A percentile compares a stretch with the other conserved stretches of the same genome.
These are phyloP conservation scores for Lasioglossum zephyrum DNA, from an alignment of 2,888 invertebrate species.

Conservation along the genomic window DNA sequence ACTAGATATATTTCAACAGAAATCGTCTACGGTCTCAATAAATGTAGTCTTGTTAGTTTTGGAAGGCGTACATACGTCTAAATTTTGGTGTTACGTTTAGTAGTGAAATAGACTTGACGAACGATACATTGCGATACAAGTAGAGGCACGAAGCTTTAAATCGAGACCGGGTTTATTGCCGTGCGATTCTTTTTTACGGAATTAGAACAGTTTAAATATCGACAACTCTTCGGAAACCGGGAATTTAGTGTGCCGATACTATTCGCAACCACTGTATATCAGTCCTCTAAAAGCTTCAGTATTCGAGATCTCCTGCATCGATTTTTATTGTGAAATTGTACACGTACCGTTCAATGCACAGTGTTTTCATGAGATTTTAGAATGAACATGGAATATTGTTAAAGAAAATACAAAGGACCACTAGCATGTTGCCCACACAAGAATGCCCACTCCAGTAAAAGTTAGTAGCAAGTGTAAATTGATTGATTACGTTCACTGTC, in stretches of 20 bases:
- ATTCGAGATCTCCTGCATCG: not conserved
- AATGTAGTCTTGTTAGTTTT: not conserved
- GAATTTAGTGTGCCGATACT: not conserved
- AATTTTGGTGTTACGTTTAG: not conserved
- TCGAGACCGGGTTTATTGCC: not conserved
- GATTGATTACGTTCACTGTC: not conserved
- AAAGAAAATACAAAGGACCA: not conserved
- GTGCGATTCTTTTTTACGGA: not conserved
- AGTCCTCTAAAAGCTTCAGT: not conserved
- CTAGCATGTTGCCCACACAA: not conserved
- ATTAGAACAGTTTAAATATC: not conserved
- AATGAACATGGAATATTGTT: not conserved
- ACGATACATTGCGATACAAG: not conserved
- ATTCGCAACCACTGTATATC: not conserved
- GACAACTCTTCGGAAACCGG: not conserved
- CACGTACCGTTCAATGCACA: not conserved
- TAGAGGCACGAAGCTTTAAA: not conserved
- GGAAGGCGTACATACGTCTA: not conserved
- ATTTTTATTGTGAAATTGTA: not conserved
- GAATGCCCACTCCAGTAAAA: not conserved
- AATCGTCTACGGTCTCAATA: not conserved
- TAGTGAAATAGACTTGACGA: not conserved
- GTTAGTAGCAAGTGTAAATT: not conserved
- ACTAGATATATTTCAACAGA: not conserved
- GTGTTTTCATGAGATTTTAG: not conserved